These are phyloP conservation scores for Ophonus ardosiacus DNA, from an alignment of 2,888 invertebrate species.

Conservation along the genomic window DNA sequence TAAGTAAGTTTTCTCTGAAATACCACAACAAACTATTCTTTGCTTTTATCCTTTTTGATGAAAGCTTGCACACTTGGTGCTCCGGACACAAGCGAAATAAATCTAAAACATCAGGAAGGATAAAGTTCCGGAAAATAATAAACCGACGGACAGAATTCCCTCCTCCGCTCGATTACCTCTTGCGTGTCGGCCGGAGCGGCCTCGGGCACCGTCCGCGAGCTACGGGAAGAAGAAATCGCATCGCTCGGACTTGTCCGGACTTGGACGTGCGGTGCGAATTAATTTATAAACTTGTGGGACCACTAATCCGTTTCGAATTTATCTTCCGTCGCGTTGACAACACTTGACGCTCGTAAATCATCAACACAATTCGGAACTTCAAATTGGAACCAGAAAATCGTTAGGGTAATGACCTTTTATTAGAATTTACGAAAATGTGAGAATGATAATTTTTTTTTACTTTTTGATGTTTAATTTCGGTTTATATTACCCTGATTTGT, in stretches of 20 bases:
- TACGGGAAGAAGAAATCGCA: background rate
- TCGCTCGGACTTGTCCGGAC: constrained; percentile 5
- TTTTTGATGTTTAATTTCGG: no score
- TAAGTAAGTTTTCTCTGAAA: no score
- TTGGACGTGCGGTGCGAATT: constrained; percentile 42
- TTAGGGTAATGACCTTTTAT: constrained; percentile 36
- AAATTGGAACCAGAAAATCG: background rate
- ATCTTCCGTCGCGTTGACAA: constrained; percentile 40
- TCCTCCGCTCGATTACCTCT: background rate
- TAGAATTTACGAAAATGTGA: background rate
- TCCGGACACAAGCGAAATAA: constrained; percentile 47
- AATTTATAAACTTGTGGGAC: constrained; percentile 46
- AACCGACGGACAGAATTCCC: constrained; percentile 39
- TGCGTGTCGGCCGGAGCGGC: background rate
- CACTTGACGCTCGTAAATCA: constrained; percentile 44
- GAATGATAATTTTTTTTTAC: background rate
- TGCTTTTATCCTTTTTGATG: background rate
- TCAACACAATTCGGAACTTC: constrained; percentile 7
- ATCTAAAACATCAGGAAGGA: constrained; percentile 50
- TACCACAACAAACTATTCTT: no score
- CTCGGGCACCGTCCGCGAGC: background rate
- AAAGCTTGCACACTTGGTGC: background rate
- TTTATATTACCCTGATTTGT: no score
- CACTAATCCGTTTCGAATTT: constrained; percentile 51
- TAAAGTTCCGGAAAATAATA: constrained; percentile 50